A percentile compares a stretch with the other conserved stretches of the same genome.
phyloP scores from a whole-genome alignment of 2,888 invertebrate species.

The Holacanthella duospinosa region DNA sequence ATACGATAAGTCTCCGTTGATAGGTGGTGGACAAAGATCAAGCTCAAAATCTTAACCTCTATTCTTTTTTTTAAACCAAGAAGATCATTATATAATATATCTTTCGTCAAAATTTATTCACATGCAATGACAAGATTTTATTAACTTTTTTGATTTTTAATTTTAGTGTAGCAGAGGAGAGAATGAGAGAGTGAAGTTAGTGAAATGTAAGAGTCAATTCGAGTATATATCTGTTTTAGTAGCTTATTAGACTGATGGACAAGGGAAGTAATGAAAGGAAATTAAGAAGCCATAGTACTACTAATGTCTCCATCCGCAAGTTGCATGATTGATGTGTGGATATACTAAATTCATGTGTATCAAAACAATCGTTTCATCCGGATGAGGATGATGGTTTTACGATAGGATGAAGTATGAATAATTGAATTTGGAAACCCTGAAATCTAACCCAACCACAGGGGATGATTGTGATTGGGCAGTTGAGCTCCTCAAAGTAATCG shows the following conservation, averaged over 20 bases:
- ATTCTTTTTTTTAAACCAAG: too few species aligned
- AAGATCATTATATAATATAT: too few species aligned
- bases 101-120: too few species aligned
- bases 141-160: too few species aligned
- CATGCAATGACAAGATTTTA: too few species aligned
- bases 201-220: too few species aligned
- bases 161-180: too few species aligned
- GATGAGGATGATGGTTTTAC: neutral
- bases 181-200: too few species aligned
- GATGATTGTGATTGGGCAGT: neutral
- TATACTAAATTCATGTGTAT: neutral
- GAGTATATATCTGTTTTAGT: too few species aligned
- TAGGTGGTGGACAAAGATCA: too few species aligned
- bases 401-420: neutral
- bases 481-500: too few species aligned
- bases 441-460: neutral
- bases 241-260: neutral
- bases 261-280: too few species aligned
- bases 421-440: neutral
- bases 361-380: neutral
- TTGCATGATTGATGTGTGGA: constrained; percentile 4
- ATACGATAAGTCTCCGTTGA: neutral
- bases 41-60: neutral
- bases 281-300: neutral
- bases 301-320: neutral